Evolutionary conservation across 1,140 invertebrate species (phyloP), one percentile per base, ranked within the genome.

Genomic region (Formica exsecta): DNA sequence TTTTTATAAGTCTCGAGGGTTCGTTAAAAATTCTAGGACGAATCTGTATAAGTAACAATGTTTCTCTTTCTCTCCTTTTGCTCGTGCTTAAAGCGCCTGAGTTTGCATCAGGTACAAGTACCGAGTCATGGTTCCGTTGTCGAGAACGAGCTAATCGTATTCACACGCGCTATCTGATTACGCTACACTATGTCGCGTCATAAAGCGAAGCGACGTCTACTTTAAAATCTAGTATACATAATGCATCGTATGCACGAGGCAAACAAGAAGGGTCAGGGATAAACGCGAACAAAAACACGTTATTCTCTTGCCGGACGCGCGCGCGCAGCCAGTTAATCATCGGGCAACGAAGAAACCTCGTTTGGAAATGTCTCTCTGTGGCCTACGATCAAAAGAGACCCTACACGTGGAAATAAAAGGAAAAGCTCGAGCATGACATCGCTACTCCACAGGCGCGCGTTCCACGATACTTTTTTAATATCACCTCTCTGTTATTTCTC

Each of bases 141-240:
- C 68, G 68, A 61, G 68, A 74, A 83, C 54, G 79, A 83, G 38
- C 38, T 83, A 83, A 83, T 83, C 68, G 68, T 83, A 83, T 83
- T 83, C 79, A 83, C 79, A 29, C 79, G 68, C 68, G 68, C 68
- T 73, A 83, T 83, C 79, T 83, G 79, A 83, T 83, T 83, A 83
- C 79, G 66, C 79, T 48, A 74, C 68, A 61, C 79, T 48, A 11
- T 71, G 79, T 83, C 79, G 38, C 36, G 74, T 75, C 73, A 66
- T 77, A 77, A 77, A 85, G 44, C 73, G 73, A 77, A 85, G 74
- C 73, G 32, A 77, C 48, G 74, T 85, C 81, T 85, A 77, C 81
- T 85, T 85, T 77, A 85, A 85, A 76, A 85, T 85, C 81, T 77
- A 77, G 81, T 74, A 85, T 85, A 48, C 59, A 77, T 77, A 85